Evolutionary conservation across 1,140 invertebrate genomes (phyloP).

Genomic region (Philotrypesis tridentata): DNA sequence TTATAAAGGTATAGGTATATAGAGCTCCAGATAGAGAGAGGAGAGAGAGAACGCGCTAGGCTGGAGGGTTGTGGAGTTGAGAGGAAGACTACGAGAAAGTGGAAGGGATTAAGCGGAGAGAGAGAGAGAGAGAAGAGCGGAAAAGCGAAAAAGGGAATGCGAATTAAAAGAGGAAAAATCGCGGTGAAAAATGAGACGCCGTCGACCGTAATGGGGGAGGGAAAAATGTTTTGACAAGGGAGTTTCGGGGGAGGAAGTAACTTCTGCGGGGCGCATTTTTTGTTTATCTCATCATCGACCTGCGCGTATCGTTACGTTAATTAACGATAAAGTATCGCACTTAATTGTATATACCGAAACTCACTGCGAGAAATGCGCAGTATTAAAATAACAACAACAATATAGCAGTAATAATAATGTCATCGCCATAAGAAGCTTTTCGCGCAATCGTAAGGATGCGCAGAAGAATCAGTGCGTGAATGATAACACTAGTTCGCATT

Average conservation of each 20-base stretch:
- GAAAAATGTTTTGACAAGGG: constrained; percentile 7
- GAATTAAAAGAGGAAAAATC: constrained; percentile 50
- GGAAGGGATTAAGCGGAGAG: constrained; percentile 35
- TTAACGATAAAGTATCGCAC: no score
- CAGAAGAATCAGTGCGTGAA: not conserved
- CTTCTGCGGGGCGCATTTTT: not conserved
- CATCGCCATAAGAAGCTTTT: no score
- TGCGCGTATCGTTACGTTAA: constrained; percentile 9
- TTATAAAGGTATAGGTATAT: not conserved
- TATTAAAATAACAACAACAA: no score
- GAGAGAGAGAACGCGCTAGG: no score
- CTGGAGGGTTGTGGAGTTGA: not conserved
- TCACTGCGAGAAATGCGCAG: no score
- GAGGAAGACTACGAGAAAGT: constrained; percentile 22
- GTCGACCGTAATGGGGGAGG: not conserved
- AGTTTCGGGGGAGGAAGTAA: not conserved
- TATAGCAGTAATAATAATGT: no score
- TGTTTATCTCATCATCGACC: not conserved
- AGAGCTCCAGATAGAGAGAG: not conserved
- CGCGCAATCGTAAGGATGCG: no score
- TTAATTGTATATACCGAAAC: no score
- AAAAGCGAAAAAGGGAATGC: constrained; percentile 17
- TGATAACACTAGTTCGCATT: not conserved
- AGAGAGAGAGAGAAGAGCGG: not conserved
- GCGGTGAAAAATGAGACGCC: constrained; percentile 43